phyloP scores from a whole-genome alignment of 2,797 vertebrate species.

The Pelodytes ibericus region DNA sequence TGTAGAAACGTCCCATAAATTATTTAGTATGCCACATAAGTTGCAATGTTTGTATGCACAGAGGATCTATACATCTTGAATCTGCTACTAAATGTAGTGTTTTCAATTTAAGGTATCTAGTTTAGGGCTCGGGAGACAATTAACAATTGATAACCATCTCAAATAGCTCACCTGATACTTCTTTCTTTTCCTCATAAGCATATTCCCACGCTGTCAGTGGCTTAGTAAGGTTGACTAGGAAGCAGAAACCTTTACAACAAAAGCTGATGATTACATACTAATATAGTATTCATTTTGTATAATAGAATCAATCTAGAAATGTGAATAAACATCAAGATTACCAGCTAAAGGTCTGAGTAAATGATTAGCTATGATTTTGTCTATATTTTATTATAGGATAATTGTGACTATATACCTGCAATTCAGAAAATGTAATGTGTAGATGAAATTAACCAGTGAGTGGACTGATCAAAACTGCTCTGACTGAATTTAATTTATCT shows the following conservation, averaged over 20 bases:
- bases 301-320: too few species aligned
- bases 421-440: too few species aligned
- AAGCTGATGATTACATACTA: conserved; percentile 51
- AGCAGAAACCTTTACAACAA: conserved; percentile 65
- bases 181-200: conserved; percentile 55
- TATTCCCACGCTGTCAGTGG: conserved; percentile 58
- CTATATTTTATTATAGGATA: too few species aligned
- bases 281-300: too few species aligned
- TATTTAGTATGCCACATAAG: conserved; percentile 63
- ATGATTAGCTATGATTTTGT: too few species aligned
- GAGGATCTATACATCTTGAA: conserved; percentile 70
- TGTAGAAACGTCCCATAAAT: conserved; percentile 61
- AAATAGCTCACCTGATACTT: conserved; percentile 83
- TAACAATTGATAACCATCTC: conserved; percentile 91
- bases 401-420: too few species aligned
- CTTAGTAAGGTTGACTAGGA: conserved; percentile 55
- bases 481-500: too few species aligned
- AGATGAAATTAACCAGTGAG: too few species aligned
- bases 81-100: conserved; percentile 67
- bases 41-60: conserved; percentile 57
- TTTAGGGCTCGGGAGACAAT: conserved; percentile 87
- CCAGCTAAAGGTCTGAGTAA: too few species aligned
- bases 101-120: conserved; percentile 76
- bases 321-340: background rate
- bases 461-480: too few species aligned